Evolutionary conservation across 2,888 invertebrate species (phyloP), one percentile per base, ranked within the genome.

Genomic region (Acrobasis consociella): DNA sequence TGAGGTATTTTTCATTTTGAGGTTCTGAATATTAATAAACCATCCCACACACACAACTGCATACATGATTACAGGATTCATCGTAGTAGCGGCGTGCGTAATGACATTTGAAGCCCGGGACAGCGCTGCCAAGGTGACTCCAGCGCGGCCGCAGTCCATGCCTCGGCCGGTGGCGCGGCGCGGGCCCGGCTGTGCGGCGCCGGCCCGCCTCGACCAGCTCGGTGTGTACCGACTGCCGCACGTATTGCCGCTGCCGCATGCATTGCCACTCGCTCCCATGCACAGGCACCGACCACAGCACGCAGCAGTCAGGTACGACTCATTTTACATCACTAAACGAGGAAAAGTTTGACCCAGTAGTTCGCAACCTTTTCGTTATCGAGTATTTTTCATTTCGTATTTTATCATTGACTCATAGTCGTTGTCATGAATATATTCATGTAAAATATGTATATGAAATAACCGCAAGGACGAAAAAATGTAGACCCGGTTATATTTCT

Each of bases 41-140:
- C 10, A 3, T 42, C 10, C 46, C 2, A 2, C n/a, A 46, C n/a
- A n/a, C n/a, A 46, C 46, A 46, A 11, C 46, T 5, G 46, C 46
- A 55, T 5, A 16, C n/a, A 22, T 16, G 13, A 55, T 68, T 68
- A 15, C 73, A 97, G 97, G 97, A 49, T 99, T 99, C 84, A 97
- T 98, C 72, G 97, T 99, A 50, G 99, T 99, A 22, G 98, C 99
- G 39, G 98, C 99, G 0, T 99, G 99, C 81, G 99, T 99, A 61
- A 98, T 99, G 96, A 99, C 99, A n/a, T 98, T 99, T 81, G 99
- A 99, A 82, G 98, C 98, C 0, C 94, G 99, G 3, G 99, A 99
- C 87, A 97, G 97, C 67, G 97, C 99, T 0, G 97, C 98, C 0
- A 91, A 91, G 64, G 97, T 98, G 61, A 97, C 97, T 15, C 97